These are phyloP conservation scores for Dreissena polymorpha DNA, from an alignment of 1,140 invertebrate genomes.

Conservation along the genomic window DNA sequence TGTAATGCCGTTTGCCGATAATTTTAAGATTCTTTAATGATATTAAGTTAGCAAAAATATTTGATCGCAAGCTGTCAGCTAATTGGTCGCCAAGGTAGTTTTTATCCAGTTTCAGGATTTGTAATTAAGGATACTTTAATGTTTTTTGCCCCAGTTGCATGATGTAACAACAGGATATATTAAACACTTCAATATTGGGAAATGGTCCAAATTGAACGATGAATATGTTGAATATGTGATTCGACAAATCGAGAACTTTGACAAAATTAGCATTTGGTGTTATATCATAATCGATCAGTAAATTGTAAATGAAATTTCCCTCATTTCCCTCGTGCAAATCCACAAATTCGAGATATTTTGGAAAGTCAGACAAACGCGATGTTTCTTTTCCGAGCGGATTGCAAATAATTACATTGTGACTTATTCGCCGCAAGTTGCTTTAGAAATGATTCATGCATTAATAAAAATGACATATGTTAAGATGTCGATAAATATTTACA, in stretches of 20 bases:
- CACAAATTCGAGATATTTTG: not conserved
- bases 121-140: not conserved
- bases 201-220: not conserved
- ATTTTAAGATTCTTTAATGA: constrained; percentile 6
- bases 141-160: not conserved
- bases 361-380: not conserved
- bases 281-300: not conserved
- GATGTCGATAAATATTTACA: no score
- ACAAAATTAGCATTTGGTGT: not conserved
- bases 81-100: constrained; percentile 13
- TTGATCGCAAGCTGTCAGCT: no score
- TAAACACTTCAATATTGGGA: constrained; percentile 14
- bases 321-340: not conserved
- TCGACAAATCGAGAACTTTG: constrained; percentile 9
- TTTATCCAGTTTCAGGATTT: not conserved
- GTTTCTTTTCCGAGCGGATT: not conserved
- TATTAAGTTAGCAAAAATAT: not conserved
- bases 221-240: constrained; percentile 14
- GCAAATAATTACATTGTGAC: not conserved
- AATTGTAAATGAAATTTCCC: not conserved
- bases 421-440: not conserved
- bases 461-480: no score
- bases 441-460: not conserved
- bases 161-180: constrained; percentile 30
- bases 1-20: constrained; percentile 21